Conservation (phyloP, 1,140 invertebrate species). For the Drosophila kohkoa region DNA sequence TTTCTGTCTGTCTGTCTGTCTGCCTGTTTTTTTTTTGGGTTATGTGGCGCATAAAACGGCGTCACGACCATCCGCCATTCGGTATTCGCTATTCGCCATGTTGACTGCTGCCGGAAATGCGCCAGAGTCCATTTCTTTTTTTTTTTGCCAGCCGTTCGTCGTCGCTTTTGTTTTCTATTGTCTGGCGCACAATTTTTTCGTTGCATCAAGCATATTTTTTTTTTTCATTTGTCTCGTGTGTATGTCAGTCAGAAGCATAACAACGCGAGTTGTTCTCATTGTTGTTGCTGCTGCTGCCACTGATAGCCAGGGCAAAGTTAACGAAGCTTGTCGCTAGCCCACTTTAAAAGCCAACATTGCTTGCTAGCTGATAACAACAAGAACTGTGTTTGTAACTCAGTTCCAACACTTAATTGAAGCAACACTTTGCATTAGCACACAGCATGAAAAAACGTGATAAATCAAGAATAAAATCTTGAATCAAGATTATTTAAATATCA, state of each 20-base stretch:
- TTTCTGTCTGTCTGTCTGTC: not conserved
- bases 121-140: conserved; percentile 74
- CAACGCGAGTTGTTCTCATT: conserved; percentile 56
- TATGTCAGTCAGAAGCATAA: conserved; percentile 51
- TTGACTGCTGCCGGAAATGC: conserved; percentile 79
- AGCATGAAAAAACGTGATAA: no score
- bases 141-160: conserved; percentile 38
- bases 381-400: conserved; percentile 2
- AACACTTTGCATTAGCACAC: not conserved
- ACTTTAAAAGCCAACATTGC: conserved; percentile 56
- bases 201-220: conserved; percentile 70
- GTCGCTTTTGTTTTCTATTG: conserved; percentile 61
- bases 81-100: conserved; percentile 61
- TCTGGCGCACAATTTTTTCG: conserved; percentile 51
- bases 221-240: conserved; percentile 37
- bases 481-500: no score
- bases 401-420: conserved; percentile 40
- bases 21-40: conserved; percentile 1
- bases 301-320: conserved; percentile 65
- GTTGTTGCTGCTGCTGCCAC: conserved; percentile 36
- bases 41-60: conserved; percentile 61
- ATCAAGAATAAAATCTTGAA: no score
- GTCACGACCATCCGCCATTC: conserved; percentile 65
- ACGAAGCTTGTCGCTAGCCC: conserved; percentile 71
- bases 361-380: conserved; percentile 36